A percentile compares a stretch with the other conserved stretches of the same genome.
These are phyloP conservation scores for Oncorhynchus mykiss DNA, from an alignment of 2,113 vertebrate genomes.

Conservation along the genomic window DNA sequence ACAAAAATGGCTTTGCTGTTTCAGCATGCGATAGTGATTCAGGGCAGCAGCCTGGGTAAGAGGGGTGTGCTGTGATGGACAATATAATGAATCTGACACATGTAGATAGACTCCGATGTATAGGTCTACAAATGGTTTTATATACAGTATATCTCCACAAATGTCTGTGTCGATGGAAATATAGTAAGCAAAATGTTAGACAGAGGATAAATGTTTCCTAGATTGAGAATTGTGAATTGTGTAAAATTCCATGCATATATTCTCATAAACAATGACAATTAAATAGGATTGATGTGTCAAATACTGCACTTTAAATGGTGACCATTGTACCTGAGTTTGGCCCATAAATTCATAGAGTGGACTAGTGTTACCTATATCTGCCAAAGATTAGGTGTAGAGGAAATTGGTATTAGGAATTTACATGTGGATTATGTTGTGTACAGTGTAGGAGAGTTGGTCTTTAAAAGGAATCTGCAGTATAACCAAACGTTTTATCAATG, in stretches of 20 bases:
- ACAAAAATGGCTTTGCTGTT: conserved; percentile 33
- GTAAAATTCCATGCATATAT: conserved; percentile 42
- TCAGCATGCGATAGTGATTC: conserved; percentile 35
- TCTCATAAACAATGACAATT: conserved; percentile 42
- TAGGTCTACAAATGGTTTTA: conserved; percentile 14
- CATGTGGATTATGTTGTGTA: conserved; percentile 23
- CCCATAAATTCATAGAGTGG: conserved; percentile 42
- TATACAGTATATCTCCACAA: conserved; percentile 49
- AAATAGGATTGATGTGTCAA: conserved; percentile 60
- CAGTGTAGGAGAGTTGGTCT: conserved; percentile 21
- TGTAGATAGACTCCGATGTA: conserved; percentile 29
- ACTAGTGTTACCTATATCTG: conserved; percentile 58
- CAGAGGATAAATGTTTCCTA: conserved; percentile 50
- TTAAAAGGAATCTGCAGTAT: conserved; percentile 27
- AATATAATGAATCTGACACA: conserved; percentile 9
- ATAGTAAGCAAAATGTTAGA: conserved; percentile 28
- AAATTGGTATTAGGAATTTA: conserved; percentile 19
- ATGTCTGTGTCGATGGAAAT: conserved; percentile 51
- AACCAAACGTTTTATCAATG: conserved; percentile 44
- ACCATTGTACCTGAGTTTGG: conserved; percentile 43
- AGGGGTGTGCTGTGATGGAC: neutral
- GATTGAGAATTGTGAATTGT: conserved; percentile 52
- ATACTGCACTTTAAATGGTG: conserved; percentile 33
- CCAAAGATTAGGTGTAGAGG: conserved; percentile 63
- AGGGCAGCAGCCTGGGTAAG: conserved; percentile 9